Percentiles rank a stretch among this genome's conserved stretches.
Evolutionary conservation across 2,113 vertebrate species (phyloP).

Genomic region (Poeciliopsis turrubarensis): DNA sequence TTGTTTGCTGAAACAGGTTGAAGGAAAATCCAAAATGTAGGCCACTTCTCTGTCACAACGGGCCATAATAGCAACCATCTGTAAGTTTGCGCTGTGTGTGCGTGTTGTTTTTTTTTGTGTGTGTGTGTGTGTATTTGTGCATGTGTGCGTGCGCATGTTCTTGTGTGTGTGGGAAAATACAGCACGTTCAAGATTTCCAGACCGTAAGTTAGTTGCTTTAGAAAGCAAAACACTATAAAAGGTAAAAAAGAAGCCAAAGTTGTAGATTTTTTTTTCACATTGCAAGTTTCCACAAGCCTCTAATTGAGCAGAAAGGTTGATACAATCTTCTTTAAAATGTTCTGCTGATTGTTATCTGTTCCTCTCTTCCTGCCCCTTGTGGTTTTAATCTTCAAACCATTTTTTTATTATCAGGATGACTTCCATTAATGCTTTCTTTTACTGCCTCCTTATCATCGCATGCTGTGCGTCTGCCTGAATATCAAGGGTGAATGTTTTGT

Average conservation of each 20-base stretch:
- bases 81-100: slow-evolving; percentile 52
- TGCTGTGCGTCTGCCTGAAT: slow-evolving; percentile 2
- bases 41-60: slow-evolving; percentile 60
- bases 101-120: neutral
- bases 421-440: slow-evolving; percentile 15
- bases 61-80: slow-evolving; percentile 77
- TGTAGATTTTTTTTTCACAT: slow-evolving; percentile 8
- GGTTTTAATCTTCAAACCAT: slow-evolving; percentile 28
- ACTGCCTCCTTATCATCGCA: slow-evolving; percentile 36
- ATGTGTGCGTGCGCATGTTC: slow-evolving; percentile 2
- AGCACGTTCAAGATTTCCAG: slow-evolving; percentile 37
- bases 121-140: slow-evolving; percentile 3
- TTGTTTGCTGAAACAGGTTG: slow-evolving; percentile 59
- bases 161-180: slow-evolving; percentile 27
- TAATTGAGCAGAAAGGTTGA: slow-evolving; percentile 29
- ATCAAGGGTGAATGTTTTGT: slow-evolving; percentile 49
- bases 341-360: slow-evolving; percentile 22
- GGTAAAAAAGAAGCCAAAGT: slow-evolving; percentile 41
- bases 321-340: slow-evolving; percentile 40
- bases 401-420: slow-evolving; percentile 25
- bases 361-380: slow-evolving; percentile 27
- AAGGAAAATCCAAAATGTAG: slow-evolving; percentile 54
- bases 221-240: slow-evolving; percentile 67
- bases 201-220: slow-evolving; percentile 21
- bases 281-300: slow-evolving; percentile 31